A percentile compares a stretch with the other conserved stretches of the same genome.
These are phyloP conservation scores for Philereme vetulata DNA, from an alignment of 2,888 invertebrate species.

Conservation along the genomic window DNA sequence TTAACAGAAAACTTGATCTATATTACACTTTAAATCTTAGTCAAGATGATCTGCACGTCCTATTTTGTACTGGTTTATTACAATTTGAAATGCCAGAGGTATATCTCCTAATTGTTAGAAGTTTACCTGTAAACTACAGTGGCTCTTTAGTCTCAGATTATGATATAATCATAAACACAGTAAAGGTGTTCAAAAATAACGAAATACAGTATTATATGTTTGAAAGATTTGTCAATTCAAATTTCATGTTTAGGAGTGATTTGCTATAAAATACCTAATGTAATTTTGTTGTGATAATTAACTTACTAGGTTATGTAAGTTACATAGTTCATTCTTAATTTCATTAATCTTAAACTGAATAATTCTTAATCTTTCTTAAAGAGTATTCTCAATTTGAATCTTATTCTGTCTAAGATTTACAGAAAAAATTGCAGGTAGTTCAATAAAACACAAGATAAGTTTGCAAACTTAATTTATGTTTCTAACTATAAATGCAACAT, in stretches of 20 bases:
- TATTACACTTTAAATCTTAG: neutral
- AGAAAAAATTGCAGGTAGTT: neutral
- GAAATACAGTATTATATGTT: slow-evolving; percentile 26
- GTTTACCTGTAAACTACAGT: slow-evolving; percentile 24
- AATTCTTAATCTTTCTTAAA: too few relatives aligned
- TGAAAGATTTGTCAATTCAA: slow-evolving; percentile 28
- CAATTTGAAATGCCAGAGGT: slow-evolving; percentile 22
- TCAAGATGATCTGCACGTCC: slow-evolving; percentile 1
- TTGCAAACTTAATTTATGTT: slow-evolving; percentile 74
- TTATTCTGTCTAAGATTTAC: neutral
- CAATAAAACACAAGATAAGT: slow-evolving; percentile 42
- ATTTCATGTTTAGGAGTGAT: slow-evolving; percentile 19
- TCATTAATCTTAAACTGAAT: too few relatives aligned
- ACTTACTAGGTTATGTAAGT: too few relatives aligned
- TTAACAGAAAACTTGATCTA: neutral
- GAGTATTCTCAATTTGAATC: too few relatives aligned
- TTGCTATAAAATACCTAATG: neutral
- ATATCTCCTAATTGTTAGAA: slow-evolving; percentile 16
- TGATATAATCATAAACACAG: slow-evolving; percentile 11
- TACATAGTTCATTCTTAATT: too few relatives aligned
- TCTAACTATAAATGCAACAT: slow-evolving; percentile 79
- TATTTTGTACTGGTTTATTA: slow-evolving; percentile 14
- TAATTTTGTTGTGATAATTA: neutral
- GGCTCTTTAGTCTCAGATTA: slow-evolving; percentile 12
- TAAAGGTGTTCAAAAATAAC: slow-evolving; percentile 17